Evolutionary conservation across 1,140 invertebrate species (phyloP).

Genomic region (Limonius californicus): DNA sequence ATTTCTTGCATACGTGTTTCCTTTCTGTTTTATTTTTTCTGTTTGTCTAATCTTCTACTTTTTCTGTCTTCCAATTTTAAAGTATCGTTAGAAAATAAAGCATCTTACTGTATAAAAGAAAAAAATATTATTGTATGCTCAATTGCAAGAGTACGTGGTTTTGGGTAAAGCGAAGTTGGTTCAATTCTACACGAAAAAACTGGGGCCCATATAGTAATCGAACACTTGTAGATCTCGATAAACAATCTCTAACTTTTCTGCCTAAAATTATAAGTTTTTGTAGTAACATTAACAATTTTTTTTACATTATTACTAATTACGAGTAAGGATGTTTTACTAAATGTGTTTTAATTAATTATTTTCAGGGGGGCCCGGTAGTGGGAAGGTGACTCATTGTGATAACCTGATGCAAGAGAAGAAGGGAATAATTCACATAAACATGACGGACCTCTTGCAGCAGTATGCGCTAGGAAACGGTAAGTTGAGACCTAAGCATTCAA

Average conservation of each 20-base stretch:
- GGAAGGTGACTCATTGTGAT: slow-evolving; percentile 90
- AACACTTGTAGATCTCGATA: not conserved
- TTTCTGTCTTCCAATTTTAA: too few species aligned
- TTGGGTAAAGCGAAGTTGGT: too few species aligned
- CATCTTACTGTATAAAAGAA: too few species aligned
- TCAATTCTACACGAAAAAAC: too few species aligned
- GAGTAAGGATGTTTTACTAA: not conserved
- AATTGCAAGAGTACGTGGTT: too few species aligned
- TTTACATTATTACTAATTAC: not conserved
- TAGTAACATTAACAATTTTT: slow-evolving; percentile 5
- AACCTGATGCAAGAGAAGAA: slow-evolving; percentile 80
- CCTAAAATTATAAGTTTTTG: not conserved
- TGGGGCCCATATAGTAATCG: too few species aligned
- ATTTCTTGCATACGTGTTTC: too few species aligned
- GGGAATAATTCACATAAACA: slow-evolving; percentile 82
- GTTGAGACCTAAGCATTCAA: too few species aligned
- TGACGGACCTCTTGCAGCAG: slow-evolving; percentile 83
- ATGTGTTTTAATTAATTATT: slow-evolving; percentile 54
- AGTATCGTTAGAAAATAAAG: too few species aligned
- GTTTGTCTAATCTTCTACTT: too few species aligned
- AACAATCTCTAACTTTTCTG: not conserved
- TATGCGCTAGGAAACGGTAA: slow-evolving; percentile 83
- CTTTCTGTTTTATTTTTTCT: too few species aligned
- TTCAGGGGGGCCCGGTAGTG: slow-evolving; percentile 81
- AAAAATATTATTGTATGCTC: too few species aligned